Evolutionary conservation across 2,797 vertebrate species (phyloP).

Genomic region (Clarias fuscus): DNA sequence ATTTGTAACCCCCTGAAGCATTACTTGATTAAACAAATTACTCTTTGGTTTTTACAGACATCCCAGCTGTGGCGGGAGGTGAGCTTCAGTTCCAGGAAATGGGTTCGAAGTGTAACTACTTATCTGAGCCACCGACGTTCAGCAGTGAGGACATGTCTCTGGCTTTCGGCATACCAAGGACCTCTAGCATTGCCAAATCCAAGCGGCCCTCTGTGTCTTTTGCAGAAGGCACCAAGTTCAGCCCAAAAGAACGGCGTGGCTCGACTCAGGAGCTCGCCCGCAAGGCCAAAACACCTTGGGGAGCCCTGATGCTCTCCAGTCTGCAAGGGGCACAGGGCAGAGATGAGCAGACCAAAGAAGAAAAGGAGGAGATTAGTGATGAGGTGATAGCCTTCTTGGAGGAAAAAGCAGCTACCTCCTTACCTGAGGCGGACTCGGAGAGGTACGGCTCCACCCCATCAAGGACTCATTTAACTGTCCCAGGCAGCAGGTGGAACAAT

Average conservation of each 20-base stretch:
- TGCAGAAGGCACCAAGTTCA: slow-evolving; percentile 94
- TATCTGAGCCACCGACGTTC: slow-evolving; percentile 77
- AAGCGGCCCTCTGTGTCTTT: slow-evolving; percentile 96
- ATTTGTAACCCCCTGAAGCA: neutral
- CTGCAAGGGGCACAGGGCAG: slow-evolving; percentile 58
- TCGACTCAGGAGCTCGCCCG: slow-evolving; percentile 73
- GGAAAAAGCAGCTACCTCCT: slow-evolving; percentile 59
- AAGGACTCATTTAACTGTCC: slow-evolving; percentile 51
- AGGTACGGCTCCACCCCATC: slow-evolving; percentile 43
- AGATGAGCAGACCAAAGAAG: slow-evolving; percentile 49
- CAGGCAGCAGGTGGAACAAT: slow-evolving; percentile 66
- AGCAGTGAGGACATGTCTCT: slow-evolving; percentile 82
- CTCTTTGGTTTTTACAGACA: slow-evolving; percentile 66
- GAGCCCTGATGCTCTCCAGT: slow-evolving; percentile 72
- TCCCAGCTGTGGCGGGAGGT: slow-evolving; percentile 69
- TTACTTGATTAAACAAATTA: neutral
- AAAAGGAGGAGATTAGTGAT: slow-evolving; percentile 60
- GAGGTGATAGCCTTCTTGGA: slow-evolving; percentile 50
- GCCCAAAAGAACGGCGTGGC: slow-evolving; percentile 73
- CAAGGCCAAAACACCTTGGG: slow-evolving; percentile 81
- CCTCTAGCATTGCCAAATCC: slow-evolving; percentile 92
- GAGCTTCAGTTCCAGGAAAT: slow-evolving; percentile 84
- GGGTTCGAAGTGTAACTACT: slow-evolving; percentile 75
- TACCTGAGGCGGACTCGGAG: slow-evolving; percentile 58
- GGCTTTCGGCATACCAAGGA: slow-evolving; percentile 90